Conservation (phyloP, 2,888 invertebrate genomes). For the Atrina japonica region DNA sequence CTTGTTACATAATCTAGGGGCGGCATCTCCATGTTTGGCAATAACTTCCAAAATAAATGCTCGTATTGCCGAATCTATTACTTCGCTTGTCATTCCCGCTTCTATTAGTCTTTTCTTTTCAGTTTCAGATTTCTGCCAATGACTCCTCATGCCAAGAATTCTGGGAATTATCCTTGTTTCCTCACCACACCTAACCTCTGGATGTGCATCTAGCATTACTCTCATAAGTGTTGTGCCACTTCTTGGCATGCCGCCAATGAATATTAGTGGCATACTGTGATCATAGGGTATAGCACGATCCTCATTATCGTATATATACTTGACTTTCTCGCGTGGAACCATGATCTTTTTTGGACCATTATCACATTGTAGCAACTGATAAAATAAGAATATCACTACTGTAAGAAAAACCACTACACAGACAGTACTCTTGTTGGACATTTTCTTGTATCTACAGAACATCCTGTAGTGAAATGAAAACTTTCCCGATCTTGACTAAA, state of each 20-base stretch:
- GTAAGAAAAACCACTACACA: neutral
- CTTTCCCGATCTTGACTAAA: no score
- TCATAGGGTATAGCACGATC: conserved; percentile 62
- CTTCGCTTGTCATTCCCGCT: conserved; percentile 89
- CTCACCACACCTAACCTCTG: conserved; percentile 97
- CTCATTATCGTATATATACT: conserved; percentile 66
- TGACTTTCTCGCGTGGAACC: conserved; percentile 65
- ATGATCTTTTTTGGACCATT: conserved; percentile 58
- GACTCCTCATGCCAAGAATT: conserved; percentile 95
- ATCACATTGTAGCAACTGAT: conserved; percentile 57
- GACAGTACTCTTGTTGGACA: no score
- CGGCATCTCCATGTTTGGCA: conserved; percentile 90
- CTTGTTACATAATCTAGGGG: conserved; percentile 97
- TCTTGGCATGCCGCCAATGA: conserved; percentile 96
- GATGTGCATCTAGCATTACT: conserved; percentile 99
- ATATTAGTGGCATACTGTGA: conserved; percentile 84
- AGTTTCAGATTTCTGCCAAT: conserved; percentile 93
- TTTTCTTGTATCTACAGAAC: no score
- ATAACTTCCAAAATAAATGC: conserved; percentile 96
- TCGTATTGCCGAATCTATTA: conserved; percentile 96
- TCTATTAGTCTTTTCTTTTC: conserved; percentile 71
- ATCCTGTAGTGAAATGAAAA: no score
- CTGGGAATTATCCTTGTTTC: conserved; percentile 97
- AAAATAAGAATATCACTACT: neutral
- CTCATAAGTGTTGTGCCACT: conserved; percentile 98